Evolutionary conservation across 2,797 vertebrate species (phyloP).

Genomic region (Cyprinodon diabolis): DNA sequence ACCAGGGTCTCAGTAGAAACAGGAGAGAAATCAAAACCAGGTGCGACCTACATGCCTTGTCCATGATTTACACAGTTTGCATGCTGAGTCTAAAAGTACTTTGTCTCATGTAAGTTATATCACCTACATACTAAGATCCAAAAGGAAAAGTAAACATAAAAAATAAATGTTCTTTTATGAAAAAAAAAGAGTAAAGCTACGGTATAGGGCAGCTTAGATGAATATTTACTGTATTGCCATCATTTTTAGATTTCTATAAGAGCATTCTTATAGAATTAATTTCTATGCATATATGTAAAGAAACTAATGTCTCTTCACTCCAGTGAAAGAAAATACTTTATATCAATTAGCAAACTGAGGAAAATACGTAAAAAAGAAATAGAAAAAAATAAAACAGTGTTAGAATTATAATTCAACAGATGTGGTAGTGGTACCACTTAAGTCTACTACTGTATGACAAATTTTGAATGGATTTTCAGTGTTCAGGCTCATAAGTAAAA

Average conservation of each 20-base stretch:
- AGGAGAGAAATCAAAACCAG: constrained; percentile 34
- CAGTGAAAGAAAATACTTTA: too few species aligned
- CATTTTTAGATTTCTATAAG: neutral
- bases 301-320: neutral
- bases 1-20: constrained; percentile 26
- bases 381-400: too few species aligned
- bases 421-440: too few species aligned
- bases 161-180: neutral
- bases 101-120: neutral
- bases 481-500: too few species aligned
- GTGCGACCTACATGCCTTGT: constrained; percentile 16
- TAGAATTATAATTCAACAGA: too few species aligned
- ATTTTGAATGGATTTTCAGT: too few species aligned
- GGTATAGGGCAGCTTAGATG: neutral
- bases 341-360: too few species aligned
- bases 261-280: neutral
- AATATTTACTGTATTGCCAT: neutral
- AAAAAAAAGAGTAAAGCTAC: neutral
- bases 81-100: neutral
- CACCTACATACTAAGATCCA: neutral
- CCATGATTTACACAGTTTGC: constrained; percentile 6
- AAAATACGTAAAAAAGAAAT: too few species aligned
- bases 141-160: neutral
- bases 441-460: too few species aligned
- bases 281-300: neutral